A percentile compares a stretch with the other conserved stretches of the same genome.
phyloP scores from a whole-genome alignment of 1,140 invertebrate genomes.

The Hesperophylax magnus region DNA sequence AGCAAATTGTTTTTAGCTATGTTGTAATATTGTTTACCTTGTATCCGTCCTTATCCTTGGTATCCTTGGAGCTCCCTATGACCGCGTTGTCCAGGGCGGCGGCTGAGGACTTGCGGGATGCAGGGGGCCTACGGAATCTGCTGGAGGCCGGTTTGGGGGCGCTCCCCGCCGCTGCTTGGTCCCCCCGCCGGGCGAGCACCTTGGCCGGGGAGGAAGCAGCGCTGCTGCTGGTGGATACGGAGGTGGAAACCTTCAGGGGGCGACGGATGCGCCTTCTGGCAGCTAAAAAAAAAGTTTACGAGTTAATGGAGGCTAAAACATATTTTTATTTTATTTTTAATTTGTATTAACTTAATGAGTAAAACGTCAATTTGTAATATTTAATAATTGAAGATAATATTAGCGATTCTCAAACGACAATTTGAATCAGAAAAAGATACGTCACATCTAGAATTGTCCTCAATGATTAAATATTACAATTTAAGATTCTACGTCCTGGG shows the following conservation, averaged over 20 bases:
- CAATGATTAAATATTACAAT: too few relatives aligned
- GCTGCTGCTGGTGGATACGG: slow-evolving; percentile 64
- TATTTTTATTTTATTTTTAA: too few relatives aligned
- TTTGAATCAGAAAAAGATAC: too few relatives aligned
- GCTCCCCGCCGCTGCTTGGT: slow-evolving; percentile 53
- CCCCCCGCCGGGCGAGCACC: slow-evolving; percentile 25
- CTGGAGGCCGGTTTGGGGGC: slow-evolving; percentile 76
- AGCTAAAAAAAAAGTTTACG: slow-evolving; percentile 61
- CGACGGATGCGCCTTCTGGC: slow-evolving; percentile 72
- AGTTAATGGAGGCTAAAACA: too few relatives aligned
- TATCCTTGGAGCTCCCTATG: slow-evolving; percentile 69
- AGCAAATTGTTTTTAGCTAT: too few relatives aligned
- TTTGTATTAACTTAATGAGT: too few relatives aligned
- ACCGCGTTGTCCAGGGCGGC: slow-evolving; percentile 75
- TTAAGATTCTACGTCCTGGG: too few relatives aligned
- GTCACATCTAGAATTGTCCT: too few relatives aligned
- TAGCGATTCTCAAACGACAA: too few relatives aligned
- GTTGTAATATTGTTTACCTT: slow-evolving; percentile 64
- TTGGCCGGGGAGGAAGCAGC: slow-evolving; percentile 59
- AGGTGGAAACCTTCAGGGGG: slow-evolving; percentile 69
- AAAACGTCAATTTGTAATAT: too few relatives aligned
- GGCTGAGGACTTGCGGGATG: slow-evolving; percentile 72
- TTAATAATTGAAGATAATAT: too few relatives aligned
- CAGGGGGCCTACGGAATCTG: slow-evolving; percentile 74
- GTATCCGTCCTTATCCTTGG: slow-evolving; percentile 76